Base-by-base conservation (phyloP, 2,113 vertebrate species). In the Xiphophorus hellerii region DNA sequence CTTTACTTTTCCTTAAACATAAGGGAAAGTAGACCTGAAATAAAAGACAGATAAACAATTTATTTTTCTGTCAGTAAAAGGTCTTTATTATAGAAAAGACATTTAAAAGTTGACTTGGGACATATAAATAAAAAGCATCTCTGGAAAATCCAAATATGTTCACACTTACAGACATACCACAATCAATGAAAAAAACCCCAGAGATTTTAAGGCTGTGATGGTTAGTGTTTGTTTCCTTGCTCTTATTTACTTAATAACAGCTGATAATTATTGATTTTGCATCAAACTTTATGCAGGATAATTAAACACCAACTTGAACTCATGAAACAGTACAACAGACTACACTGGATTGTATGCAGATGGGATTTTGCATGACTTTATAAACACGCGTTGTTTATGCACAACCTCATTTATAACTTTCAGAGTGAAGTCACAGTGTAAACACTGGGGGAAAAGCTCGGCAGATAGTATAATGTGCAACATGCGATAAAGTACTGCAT, bases 111-210 rank as follows among this genome's bases (percentile, higher is more conserved):
- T 17, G 33, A 35, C 33, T 69, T 78, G 66, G 70, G 70, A 81
- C 80, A 88, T 87, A 93, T 93, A 94, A 92, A 94, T 92, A 92
- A 87, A 86, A 83, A 66, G 7, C 29, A 62, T 83, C 67, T 82
- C 84, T 73, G 37, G 31, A 82, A 81, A 80, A 79, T 68, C 64
- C 71, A 64, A 48, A 67, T 64, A 76, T 77, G 25, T 78, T 76
- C 37, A 51, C 39, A 12, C 51, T 75, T 35, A 30, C 25, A 22
- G 25, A 6, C 51, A 58, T 58, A 42, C 39, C 13, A 42, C 25
- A 10, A 58, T 58, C 51, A 58, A n/a, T 22, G n/a, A 54, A 54
- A 54, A 54, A 48, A 20, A 1, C 28, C 28, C 28, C 33, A 35
- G 4, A 44, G 15, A 44, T 20, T 20, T 48, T 48, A 17, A 20